Evolutionary conservation across 1,140 invertebrate species (phyloP).

Genomic region (Neoseiulus cucumeris): DNA sequence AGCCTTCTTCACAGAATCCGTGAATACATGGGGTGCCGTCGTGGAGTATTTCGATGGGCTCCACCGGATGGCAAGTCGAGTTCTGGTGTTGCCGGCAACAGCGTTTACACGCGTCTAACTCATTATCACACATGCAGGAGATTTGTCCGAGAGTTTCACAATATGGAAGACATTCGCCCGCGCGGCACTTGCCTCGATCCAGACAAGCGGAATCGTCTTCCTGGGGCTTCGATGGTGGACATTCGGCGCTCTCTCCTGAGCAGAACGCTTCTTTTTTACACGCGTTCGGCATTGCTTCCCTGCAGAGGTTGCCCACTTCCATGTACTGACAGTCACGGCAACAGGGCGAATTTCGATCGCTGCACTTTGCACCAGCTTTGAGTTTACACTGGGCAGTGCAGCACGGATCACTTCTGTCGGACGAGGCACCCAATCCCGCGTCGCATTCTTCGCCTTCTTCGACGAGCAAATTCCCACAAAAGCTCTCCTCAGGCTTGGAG

Average conservation of each 20-base stretch:
- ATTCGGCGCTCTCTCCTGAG: slow-evolving; percentile 33
- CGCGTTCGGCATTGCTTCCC: slow-evolving; percentile 63
- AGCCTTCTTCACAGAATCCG: slow-evolving; percentile 85
- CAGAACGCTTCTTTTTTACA: slow-evolving; percentile 58
- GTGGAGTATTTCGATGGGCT: slow-evolving; percentile 60
- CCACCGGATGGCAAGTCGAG: slow-evolving; percentile 70
- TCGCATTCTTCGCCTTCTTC: slow-evolving; percentile 88
- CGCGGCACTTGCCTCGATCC: slow-evolving; percentile 62
- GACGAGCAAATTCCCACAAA: slow-evolving; percentile 76
- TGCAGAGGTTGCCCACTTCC: slow-evolving; percentile 46
- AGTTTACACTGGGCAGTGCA: slow-evolving; percentile 81
- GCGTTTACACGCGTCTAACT: slow-evolving; percentile 59
- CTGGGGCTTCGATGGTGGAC: slow-evolving; percentile 62
- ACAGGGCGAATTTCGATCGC: slow-evolving; percentile 84
- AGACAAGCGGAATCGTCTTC: slow-evolving; percentile 62
- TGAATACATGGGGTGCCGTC: slow-evolving; percentile 88
- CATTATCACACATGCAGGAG: slow-evolving; percentile 84
- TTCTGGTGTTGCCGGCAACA: slow-evolving; percentile 76
- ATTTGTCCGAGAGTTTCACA: slow-evolving; percentile 75
- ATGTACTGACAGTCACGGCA: slow-evolving; percentile 73
- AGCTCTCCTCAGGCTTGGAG: slow-evolving; percentile 69
- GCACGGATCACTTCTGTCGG: slow-evolving; percentile 71
- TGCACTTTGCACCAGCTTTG: slow-evolving; percentile 61
- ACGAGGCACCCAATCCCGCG: slow-evolving; percentile 59
- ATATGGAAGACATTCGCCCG: slow-evolving; percentile 69